These are phyloP conservation scores for Mactromeris polynyma DNA, from an alignment of 2,888 invertebrate genomes.

Conservation along the genomic window DNA sequence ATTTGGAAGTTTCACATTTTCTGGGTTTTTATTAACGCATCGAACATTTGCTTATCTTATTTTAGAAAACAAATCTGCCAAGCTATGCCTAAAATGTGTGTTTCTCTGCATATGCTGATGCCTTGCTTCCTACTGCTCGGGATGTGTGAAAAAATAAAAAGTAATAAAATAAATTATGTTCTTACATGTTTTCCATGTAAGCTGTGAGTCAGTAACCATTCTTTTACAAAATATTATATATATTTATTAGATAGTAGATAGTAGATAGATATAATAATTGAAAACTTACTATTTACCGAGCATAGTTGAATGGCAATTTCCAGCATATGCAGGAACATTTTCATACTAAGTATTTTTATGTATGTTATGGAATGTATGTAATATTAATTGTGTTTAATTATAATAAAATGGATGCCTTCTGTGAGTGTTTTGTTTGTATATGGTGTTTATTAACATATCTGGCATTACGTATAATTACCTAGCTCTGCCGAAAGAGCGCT, in stretches of 20 bases:
- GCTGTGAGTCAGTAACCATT: not conserved
- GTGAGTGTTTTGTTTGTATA: not conserved
- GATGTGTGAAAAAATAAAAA: not conserved
- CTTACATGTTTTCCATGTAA: not conserved
- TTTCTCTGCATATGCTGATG: not conserved
- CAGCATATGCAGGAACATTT: not conserved
- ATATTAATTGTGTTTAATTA: not conserved
- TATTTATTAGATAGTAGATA: not conserved
- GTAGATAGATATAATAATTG: not conserved
- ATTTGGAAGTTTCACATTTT: not conserved
- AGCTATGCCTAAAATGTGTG: too few species aligned
- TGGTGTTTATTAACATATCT: not conserved
- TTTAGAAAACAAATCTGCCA: not conserved
- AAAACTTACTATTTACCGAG: not conserved
- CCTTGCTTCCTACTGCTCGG: not conserved
- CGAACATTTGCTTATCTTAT: not conserved
- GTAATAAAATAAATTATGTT: not conserved
- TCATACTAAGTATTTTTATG: not conserved
- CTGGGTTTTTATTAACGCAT: not conserved
- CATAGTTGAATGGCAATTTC: not conserved
- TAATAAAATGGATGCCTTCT: not conserved
- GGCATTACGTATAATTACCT: too few species aligned
- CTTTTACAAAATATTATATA: not conserved
- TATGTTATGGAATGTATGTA: not conserved
- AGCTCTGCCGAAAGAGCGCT: too few species aligned